Conservation (phyloP, 2,113 vertebrate species). For the Elanus axillaris region DNA sequence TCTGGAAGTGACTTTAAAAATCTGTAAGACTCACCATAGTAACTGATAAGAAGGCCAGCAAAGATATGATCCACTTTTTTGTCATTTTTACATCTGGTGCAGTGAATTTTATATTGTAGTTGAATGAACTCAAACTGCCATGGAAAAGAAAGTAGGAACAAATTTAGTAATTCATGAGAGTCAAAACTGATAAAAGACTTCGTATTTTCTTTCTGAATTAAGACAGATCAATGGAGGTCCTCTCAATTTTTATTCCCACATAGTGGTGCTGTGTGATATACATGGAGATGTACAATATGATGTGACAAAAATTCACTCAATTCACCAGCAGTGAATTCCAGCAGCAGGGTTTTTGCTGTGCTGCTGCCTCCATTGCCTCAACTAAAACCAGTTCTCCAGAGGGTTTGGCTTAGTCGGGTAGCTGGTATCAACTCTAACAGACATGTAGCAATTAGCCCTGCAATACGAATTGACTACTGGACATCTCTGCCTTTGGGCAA, state of each 20-base stretch:
- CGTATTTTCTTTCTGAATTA: not conserved
- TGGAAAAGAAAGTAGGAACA: not conserved
- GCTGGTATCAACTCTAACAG: not conserved
- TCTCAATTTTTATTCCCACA: rapidly evolving
- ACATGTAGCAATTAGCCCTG: not conserved
- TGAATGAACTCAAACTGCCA: conserved; percentile 42
- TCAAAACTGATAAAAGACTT: not conserved
- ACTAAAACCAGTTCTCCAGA: not conserved
- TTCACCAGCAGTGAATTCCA: not conserved
- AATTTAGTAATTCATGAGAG: not conserved
- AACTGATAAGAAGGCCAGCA: conserved; percentile 71
- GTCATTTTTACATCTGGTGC: conserved; percentile 65
- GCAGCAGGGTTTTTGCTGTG: not conserved
- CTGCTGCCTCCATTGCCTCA: not conserved
- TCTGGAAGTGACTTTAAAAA: not conserved
- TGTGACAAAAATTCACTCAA: no score
- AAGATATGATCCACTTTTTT: conserved; percentile 42
- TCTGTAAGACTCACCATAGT: conserved; percentile 71
- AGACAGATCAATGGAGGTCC: not conserved
- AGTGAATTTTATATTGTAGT: not conserved
- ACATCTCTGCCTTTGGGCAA: not conserved
- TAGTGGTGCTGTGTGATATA: not conserved
- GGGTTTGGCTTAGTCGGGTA: not conserved
- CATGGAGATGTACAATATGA: not conserved
- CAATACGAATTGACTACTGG: rapidly evolving